Evolutionary conservation across 2,888 invertebrate genomes (phyloP).

Genomic region (Poecilobothrus nobilitatus): DNA sequence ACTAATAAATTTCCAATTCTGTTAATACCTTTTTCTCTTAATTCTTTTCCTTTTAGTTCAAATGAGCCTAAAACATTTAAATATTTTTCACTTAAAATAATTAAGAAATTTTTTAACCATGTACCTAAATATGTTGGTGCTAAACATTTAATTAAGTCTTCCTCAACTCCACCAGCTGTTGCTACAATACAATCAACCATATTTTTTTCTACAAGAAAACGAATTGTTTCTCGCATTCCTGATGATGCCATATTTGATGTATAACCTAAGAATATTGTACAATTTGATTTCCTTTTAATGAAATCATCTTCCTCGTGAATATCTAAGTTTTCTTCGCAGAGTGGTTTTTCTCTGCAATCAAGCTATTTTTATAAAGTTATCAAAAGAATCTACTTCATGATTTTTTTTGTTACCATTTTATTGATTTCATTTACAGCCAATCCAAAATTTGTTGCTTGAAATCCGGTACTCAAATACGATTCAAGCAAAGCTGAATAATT

Average conservation of each 20-base stretch:
- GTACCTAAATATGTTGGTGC: slow-evolving; percentile 84
- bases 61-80: slow-evolving; percentile 53
- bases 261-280: slow-evolving; percentile 94
- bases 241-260: slow-evolving; percentile 97
- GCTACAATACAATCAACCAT: slow-evolving; percentile 95
- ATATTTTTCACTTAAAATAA: neutral
- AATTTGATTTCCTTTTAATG: slow-evolving; percentile 66
- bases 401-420: slow-evolving; percentile 59
- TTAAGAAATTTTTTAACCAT: neutral
- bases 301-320: slow-evolving; percentile 69
- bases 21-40: slow-evolving; percentile 80
- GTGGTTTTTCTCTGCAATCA: slow-evolving; percentile 58
- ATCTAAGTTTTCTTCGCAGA: slow-evolving; percentile 59
- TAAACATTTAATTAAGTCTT: slow-evolving; percentile 97
- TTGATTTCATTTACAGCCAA: slow-evolving; percentile 84
- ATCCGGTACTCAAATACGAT: slow-evolving; percentile 77
- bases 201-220: slow-evolving; percentile 76
- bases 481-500: slow-evolving; percentile 76
- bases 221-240: slow-evolving; percentile 83
- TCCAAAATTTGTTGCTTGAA: slow-evolving; percentile 95
- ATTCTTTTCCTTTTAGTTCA: slow-evolving; percentile 63
- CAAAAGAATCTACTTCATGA: neutral
- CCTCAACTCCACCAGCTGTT: slow-evolving; percentile 96
- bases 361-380: slow-evolving; percentile 43
- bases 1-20: slow-evolving; percentile 82